These are phyloP conservation scores for Centruroides sculpturatus DNA, from an alignment of 1,140 invertebrate species.

Conservation along the genomic window DNA sequence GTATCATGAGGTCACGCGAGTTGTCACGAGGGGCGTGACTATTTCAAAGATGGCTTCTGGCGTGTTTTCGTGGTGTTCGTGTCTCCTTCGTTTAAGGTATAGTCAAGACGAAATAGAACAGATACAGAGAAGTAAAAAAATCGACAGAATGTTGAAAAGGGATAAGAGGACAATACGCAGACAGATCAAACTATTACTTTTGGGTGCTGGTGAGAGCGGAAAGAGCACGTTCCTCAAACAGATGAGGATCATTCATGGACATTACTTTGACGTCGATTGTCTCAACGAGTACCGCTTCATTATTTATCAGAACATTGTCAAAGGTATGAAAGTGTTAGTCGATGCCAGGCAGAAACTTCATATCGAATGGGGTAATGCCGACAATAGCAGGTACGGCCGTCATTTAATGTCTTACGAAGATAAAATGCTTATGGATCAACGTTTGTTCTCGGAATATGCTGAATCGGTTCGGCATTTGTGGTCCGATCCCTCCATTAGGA, in stretches of 20 bases:
- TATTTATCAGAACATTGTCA: slow-evolving; percentile 85
- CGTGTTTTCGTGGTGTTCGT: slow-evolving; percentile 1
- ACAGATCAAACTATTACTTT: slow-evolving; percentile 60
- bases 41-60: slow-evolving; percentile 2
- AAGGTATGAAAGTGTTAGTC: slow-evolving; percentile 87
- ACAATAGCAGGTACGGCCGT: slow-evolving; percentile 56
- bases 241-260: slow-evolving; percentile 96
- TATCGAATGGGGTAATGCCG: slow-evolving; percentile 77
- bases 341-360: slow-evolving; percentile 84
- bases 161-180: slow-evolving; percentile 43
- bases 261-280: slow-evolving; percentile 64
- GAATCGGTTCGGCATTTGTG: slow-evolving; percentile 67
- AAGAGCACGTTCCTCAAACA: slow-evolving; percentile 98
- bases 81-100: slow-evolving; percentile 10
- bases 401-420: slow-evolving; percentile 34
- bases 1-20: too few relatives aligned
- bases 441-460: slow-evolving; percentile 65
- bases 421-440: slow-evolving; percentile 52
- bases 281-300: slow-evolving; percentile 70
- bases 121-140: slow-evolving; percentile 49
- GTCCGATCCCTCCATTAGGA: slow-evolving; percentile 72
- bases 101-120: slow-evolving; percentile 7
- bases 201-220: slow-evolving; percentile 84
- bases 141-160: slow-evolving; percentile 60
- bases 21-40: background rate